A percentile compares a stretch with the other conserved stretches of the same genome.
Conservation (phyloP, 1,140 invertebrate species). For the Lepidostoma basale region DNA sequence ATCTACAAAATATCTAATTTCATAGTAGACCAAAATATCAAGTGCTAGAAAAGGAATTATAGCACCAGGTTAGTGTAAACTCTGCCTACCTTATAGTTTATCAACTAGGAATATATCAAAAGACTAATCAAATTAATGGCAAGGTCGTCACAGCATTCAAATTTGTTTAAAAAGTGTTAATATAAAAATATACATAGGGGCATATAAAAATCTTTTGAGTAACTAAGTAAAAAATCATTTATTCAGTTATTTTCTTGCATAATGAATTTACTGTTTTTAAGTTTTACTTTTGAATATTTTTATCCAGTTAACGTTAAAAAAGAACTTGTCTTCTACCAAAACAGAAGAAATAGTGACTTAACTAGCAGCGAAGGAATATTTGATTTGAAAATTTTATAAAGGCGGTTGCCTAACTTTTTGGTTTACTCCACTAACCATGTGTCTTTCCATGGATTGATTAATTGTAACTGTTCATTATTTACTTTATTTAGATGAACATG, state of each 20-base stretch:
- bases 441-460: conserved; percentile 1
- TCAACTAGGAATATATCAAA: background rate
- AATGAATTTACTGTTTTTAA: too few species aligned
- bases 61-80: conserved; percentile 13
- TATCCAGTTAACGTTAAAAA: too few species aligned
- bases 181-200: background rate
- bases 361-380: too few species aligned
- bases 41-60: conserved; percentile 9
- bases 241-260: too few species aligned
- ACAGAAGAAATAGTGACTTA: too few species aligned
- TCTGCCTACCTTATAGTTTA: conserved; percentile 1
- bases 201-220: too few species aligned
- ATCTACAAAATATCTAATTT: conserved; percentile 6
- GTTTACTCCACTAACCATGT: conserved; percentile 2
- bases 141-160: conserved; percentile 19
- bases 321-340: too few species aligned
- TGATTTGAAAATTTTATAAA: background rate
- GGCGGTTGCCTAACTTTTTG: background rate
- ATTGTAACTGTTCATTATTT: too few species aligned
- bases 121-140: background rate
- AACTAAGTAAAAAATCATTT: too few species aligned
- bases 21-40: background rate
- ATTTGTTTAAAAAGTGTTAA: conserved; percentile 1
- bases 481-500: too few species aligned
- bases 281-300: too few species aligned